Evolutionary conservation across 2,888 invertebrate species (phyloP), one percentile per base, ranked within the genome.

Genomic region (Drosophila bunnanda): DNA sequence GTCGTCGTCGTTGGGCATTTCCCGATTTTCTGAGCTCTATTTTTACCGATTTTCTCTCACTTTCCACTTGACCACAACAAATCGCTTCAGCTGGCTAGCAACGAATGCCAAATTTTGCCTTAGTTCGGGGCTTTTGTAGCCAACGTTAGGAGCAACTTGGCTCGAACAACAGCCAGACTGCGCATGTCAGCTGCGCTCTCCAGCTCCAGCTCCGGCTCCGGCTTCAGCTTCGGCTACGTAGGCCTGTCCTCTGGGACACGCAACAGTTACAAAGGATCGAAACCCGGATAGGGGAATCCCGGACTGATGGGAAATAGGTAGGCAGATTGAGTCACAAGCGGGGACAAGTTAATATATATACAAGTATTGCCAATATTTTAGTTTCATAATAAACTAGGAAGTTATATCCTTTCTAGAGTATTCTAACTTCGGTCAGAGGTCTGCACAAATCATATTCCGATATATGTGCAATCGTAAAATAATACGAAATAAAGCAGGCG

Each of bases 51-150:
- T 58, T 46, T 22, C 50, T 22, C 50, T 70, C 17, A 17, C 17
- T 28, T 10, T 28, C 9, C 22, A 43, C 30, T 56, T 75, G 48
- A 20, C 17, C 50, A 74, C 67, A 79, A 70, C 74, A 75, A 62
- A 66, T 53, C 77, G 69, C 79, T 61, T 32, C 59, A 46, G 79
- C 76, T 76, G 78, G 71, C 81, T 75, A 83, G 78, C 78, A 77
- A 80, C 80, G 80, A 91, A 90, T 91, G 88, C 67, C 66, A 55
- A 73, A 44, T 62, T 70, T 55, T 41, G 17, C 46, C 46, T 59
- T 56, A 32, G 54, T 22, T 30, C 38, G 30, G 55, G 39, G 36
- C 34, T 82, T 88, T 88, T 88, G 85, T 88, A 75, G 66, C 54
- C 36, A 57, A 61, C 28, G 46, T 36, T 34, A 34, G 44, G 17